These are phyloP conservation scores for Okapia johnstoni DNA, from an alignment of 2,113 vertebrate genomes.

Conservation along the genomic window DNA sequence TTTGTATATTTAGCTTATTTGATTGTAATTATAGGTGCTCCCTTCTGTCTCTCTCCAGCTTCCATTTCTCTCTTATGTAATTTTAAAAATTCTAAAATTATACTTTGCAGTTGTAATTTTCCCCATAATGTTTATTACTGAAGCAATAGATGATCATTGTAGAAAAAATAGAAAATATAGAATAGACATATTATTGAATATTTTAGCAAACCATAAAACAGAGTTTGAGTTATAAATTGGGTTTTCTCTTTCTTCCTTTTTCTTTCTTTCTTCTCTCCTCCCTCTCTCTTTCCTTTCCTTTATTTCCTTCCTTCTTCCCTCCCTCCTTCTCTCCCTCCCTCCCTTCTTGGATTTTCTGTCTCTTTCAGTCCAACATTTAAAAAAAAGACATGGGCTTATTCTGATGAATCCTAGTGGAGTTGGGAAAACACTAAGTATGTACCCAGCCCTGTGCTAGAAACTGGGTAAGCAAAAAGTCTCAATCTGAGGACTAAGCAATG, in stretches of 20 bases:
- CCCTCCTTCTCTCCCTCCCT: too few relatives aligned
- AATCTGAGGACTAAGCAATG: not conserved
- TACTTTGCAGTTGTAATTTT: conserved; percentile 4
- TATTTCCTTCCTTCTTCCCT: not conserved
- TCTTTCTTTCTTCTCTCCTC: too few relatives aligned
- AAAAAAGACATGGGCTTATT: not conserved
- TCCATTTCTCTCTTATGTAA: not conserved
- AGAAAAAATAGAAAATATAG: not conserved
- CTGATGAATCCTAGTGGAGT: not conserved
- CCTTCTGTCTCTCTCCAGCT: conserved; percentile 7
- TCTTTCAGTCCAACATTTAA: not conserved
- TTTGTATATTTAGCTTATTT: conserved; percentile 31
- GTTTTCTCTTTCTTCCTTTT: not conserved
- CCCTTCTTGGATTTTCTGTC: not conserved
- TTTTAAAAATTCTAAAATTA: conserved; percentile 44
- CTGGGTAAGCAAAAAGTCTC: not conserved
- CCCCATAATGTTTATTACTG: not conserved
- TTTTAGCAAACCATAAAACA: not conserved
- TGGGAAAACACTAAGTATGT: not conserved
- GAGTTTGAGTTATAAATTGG: not conserved
- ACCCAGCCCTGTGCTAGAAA: not conserved
- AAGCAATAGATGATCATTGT: conserved; percentile 8
- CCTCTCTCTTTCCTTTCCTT: rapidly evolving
- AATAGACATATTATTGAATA: not conserved
- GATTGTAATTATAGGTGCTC: not conserved